Conservation (phyloP, 2,113 vertebrate genomes). For the Megalops atlanticus region DNA sequence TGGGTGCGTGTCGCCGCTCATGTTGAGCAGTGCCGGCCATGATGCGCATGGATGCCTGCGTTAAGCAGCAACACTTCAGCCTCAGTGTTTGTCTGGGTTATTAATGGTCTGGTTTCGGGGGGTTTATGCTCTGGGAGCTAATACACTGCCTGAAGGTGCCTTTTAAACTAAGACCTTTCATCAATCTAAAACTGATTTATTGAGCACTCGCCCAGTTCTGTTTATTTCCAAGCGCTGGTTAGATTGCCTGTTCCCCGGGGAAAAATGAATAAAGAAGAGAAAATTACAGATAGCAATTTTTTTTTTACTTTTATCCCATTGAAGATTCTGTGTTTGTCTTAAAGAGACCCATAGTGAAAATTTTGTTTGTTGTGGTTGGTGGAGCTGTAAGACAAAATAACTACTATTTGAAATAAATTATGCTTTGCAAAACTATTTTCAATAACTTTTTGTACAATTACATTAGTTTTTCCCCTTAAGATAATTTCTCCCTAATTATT, state of each 20-base stretch:
- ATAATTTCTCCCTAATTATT: neutral
- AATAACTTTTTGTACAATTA: neutral
- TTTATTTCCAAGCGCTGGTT: conserved; percentile 9
- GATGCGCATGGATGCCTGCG: conserved; percentile 21
- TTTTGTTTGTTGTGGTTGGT: neutral
- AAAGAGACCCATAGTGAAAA: neutral
- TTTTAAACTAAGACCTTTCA: conserved; percentile 32
- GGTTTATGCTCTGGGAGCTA: conserved; percentile 38
- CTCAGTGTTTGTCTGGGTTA: conserved; percentile 23
- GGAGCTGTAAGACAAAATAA: neutral
- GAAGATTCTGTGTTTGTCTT: too few relatives aligned
- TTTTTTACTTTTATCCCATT: neutral
- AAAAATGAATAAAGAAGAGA: conserved; percentile 7
- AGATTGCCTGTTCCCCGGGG: neutral
- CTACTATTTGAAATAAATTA: neutral
- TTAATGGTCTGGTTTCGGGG: conserved; percentile 35
- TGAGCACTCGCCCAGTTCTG: neutral
- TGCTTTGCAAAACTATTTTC: too few relatives aligned
- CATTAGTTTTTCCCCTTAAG: neutral
- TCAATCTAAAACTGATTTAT: conserved; percentile 39
- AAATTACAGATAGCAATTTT: neutral
- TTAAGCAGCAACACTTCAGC: conserved; percentile 23
- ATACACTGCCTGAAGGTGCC: conserved; percentile 36
- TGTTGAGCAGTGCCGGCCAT: neutral
- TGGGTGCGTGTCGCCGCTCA: neutral